Evolutionary conservation across 2,888 invertebrate genomes (phyloP).

Genomic region (Empis livida): DNA sequence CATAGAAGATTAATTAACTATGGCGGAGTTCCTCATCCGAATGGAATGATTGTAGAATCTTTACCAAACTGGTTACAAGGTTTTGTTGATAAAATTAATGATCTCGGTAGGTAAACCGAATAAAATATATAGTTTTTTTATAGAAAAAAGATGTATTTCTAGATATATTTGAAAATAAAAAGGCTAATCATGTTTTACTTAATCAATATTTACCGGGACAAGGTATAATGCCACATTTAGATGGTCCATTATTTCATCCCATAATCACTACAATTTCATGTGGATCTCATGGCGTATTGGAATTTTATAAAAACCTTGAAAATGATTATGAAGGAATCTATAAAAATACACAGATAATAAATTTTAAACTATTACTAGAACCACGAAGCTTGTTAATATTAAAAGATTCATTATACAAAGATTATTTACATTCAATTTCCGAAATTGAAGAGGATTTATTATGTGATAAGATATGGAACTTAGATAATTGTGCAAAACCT

Average conservation of each 20-base stretch:
- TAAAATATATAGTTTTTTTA: background rate
- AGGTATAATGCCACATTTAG: conserved; percentile 95
- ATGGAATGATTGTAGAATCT: conserved; percentile 84
- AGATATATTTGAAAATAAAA: conserved; percentile 46
- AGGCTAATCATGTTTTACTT: conserved; percentile 85
- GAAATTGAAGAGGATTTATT: conserved; percentile 54
- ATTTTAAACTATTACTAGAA: conserved; percentile 71
- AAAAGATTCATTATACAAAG: conserved; percentile 66
- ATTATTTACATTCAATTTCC: conserved; percentile 77
- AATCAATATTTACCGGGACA: conserved; percentile 91
- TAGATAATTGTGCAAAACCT: conserved; percentile 45
- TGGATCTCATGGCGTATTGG: conserved; percentile 81
- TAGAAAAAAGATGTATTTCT: background rate
- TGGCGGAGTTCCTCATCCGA: conserved; percentile 87
- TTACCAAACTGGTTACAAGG: conserved; percentile 74
- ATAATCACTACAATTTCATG: conserved; percentile 85
- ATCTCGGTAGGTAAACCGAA: conserved; percentile 36
- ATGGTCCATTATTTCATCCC: conserved; percentile 89
- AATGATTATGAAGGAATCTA: conserved; percentile 2
- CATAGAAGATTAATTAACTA: conserved; percentile 93
- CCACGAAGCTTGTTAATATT: conserved; percentile 79
- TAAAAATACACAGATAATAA: conserved; percentile 25
- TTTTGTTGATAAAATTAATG: conserved; percentile 56
- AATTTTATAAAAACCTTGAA: conserved; percentile 45
- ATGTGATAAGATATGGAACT: conserved; percentile 46